phyloP scores from a whole-genome alignment of 2,113 vertebrate genomes.

The Otis tarda region DNA sequence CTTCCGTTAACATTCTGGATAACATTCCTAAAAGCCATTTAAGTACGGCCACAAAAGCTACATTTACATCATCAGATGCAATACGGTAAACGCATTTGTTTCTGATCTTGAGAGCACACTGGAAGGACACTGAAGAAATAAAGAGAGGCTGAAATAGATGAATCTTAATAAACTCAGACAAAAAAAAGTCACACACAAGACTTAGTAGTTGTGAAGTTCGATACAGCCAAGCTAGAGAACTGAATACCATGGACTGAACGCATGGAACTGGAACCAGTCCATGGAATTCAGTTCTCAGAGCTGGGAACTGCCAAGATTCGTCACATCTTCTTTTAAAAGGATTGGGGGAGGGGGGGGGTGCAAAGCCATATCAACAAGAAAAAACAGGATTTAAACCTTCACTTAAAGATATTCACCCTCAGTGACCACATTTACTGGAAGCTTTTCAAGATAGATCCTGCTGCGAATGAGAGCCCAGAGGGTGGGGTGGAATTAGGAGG shows the following conservation, averaged over 20 bases:
- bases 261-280: slow-evolving; percentile 70
- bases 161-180: not conserved
- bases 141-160: not conserved
- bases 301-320: slow-evolving; percentile 71
- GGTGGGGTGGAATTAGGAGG: not conserved
- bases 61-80: not conserved
- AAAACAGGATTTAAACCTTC: slow-evolving; percentile 31
- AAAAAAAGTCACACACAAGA: not conserved
- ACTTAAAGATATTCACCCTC: not conserved
- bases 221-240: slow-evolving; percentile 77
- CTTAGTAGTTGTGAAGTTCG: slow-evolving; percentile 36
- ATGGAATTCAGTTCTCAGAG: slow-evolving; percentile 83
- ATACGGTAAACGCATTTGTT: not conserved
- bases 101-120: not conserved
- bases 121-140: not conserved
- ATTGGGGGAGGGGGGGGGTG: not conserved
- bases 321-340: slow-evolving; percentile 61
- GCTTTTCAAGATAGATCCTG: not conserved
- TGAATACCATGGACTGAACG: slow-evolving; percentile 73
- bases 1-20: not conserved
- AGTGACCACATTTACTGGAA: not conserved
- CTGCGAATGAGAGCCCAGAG: not conserved
- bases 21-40: not conserved
- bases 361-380: not conserved
- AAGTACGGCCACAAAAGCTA: not conserved